Evolutionary conservation across 1,140 invertebrate genomes (phyloP).

Genomic region (Hylaeus volcanicus): DNA sequence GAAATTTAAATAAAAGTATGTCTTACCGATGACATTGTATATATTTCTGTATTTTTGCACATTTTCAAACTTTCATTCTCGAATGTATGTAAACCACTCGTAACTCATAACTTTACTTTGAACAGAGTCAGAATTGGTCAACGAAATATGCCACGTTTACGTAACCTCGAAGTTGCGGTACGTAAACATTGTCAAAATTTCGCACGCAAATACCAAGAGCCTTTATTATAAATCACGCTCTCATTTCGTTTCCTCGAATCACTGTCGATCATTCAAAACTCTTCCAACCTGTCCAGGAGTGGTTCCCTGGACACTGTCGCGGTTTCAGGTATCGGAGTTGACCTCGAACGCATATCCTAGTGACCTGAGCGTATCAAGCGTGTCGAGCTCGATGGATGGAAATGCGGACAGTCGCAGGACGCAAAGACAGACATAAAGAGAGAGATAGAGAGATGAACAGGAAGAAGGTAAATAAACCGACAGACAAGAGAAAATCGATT

Average conservation of each 20-base stretch:
- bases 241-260: background rate
- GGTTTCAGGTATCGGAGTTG: background rate
- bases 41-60: no score
- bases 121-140: background rate
- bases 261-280: slow-evolving; percentile 6
- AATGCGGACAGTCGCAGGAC: background rate
- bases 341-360: slow-evolving; percentile 8
- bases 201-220: no score
- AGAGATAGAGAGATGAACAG: slow-evolving; percentile 9
- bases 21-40: no score
- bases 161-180: background rate
- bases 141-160: background rate
- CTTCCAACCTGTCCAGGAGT: background rate
- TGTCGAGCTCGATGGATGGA: background rate
- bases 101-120: no score
- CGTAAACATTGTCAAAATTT: slow-evolving; percentile 18
- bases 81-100: no score
- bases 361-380: background rate
- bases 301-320: background rate
- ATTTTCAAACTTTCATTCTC: no score
- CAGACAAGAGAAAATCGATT: background rate
- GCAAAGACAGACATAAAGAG: slow-evolving; percentile 9
- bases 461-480: background rate
- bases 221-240: slow-evolving; percentile 8
- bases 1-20: no score